A percentile compares a stretch with the other conserved stretches of the same genome.
These are phyloP conservation scores for Synergus japonicus DNA, from an alignment of 2,888 invertebrate species.

Conservation along the genomic window DNA sequence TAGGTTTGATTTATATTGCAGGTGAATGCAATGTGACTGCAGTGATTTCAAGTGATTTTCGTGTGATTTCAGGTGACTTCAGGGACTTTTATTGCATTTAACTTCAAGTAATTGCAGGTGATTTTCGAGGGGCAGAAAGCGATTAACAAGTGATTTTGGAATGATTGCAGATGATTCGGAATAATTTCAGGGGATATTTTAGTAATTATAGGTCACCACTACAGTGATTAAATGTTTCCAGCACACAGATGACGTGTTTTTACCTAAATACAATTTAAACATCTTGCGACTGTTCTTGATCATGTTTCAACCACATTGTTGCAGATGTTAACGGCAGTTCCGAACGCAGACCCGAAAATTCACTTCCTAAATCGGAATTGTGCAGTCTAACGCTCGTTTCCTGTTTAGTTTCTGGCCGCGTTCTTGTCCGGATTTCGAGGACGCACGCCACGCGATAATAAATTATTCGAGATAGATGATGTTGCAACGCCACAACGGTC, in stretches of 20 bases:
- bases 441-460: constrained; percentile 73
- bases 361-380: constrained; percentile 31
- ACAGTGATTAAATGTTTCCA: background rate
- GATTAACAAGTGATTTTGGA: no score
- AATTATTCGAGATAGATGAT: constrained; percentile 77
- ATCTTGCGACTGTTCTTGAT: background rate
- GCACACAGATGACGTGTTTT: background rate
- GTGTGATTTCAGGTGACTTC: no score
- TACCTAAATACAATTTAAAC: background rate
- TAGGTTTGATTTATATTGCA: no score
- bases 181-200: no score
- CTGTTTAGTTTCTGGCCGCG: constrained; percentile 70
- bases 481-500: constrained; percentile 76
- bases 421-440: constrained; percentile 75
- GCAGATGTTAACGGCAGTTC: constrained; percentile 37
- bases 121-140: no score
- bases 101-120: no score
- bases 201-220: no score
- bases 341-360: constrained; percentile 32
- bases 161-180: no score
- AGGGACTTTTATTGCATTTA: no score
- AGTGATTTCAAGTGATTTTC: no score
- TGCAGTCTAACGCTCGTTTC: constrained; percentile 62
- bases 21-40: no score
- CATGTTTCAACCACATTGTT: background rate